Base-by-base conservation (phyloP, 2,797 vertebrate genomes). In the Craterocephalus amniculus region DNA sequence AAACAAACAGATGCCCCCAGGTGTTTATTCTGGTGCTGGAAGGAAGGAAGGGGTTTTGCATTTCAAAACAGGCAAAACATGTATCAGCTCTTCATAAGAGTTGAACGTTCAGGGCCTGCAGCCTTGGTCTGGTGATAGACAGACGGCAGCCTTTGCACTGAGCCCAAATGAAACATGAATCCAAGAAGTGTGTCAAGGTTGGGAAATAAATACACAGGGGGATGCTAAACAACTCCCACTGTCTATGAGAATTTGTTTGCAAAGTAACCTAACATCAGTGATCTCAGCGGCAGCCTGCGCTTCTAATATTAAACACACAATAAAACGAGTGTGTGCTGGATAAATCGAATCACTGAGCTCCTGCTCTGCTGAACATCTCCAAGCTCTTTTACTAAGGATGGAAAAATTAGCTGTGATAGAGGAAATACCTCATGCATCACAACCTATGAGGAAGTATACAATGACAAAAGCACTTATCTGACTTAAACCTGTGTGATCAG, bases 121-220 rank as follows among this genome's bases (percentile, higher is more conserved):
- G 72, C 55, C 70, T 70, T 61, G 61, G 78, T 72, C 45, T 45
- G 54, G 60, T 35, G 63, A 83, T 67, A 72, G 56, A 64, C 74
- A 74, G 70, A 78, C 57, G 34, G 10, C 66, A 36, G 63, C 29
- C 61, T 69, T 70, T 79, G 83, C 79, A 70, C 1, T 0, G 35
- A 65, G 68, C 65, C 70, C 74, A 83, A 78, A 72, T 63, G 65
- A 82, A 87, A 79, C 74, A 60, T 66, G 74, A 87, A 74, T 79
- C 72, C 55, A 65, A 78, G 63, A 74, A 45, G 55, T 32, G 80
- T 78, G 74, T 82, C 64, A 78, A 56, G 70, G 72, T 79, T 81
- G 76, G 27, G 71, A 83, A 88, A 83, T 77, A 85, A 84, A 84
- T 67, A 83, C 54, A 64, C 68, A 36, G n/a, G 51, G 54, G 70